Evolutionary conservation across 1,140 invertebrate species (phyloP).

Genomic region (Oscheius sp.): DNA sequence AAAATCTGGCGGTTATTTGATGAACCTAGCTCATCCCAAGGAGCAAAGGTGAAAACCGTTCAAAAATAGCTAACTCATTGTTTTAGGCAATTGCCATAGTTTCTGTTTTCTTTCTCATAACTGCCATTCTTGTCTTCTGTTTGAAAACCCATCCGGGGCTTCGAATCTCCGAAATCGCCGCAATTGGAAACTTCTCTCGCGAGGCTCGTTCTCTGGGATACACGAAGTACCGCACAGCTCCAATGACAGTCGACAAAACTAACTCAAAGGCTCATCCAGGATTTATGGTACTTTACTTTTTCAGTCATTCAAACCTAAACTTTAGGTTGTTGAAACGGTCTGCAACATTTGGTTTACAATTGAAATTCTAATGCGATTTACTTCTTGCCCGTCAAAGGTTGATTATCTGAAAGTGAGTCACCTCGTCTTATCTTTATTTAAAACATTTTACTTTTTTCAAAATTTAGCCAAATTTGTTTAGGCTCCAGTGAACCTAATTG

Average conservation of each 20-base stretch:
- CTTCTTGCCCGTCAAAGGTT: conserved; percentile 75
- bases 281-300: conserved; percentile 47
- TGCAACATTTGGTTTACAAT: conserved; percentile 96
- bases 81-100: conserved; percentile 89
- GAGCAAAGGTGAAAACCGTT: conserved; percentile 75
- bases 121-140: conserved; percentile 93
- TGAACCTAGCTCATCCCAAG: conserved; percentile 80
- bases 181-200: conserved; percentile 23
- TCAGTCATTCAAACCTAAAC: conserved; percentile 58
- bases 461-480: conserved; percentile 50
- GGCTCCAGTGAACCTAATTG: conserved; percentile 83
- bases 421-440: too few relatives aligned
- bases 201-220: conserved; percentile 21
- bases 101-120: conserved; percentile 96
- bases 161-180: conserved; percentile 69
- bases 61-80: not conserved
- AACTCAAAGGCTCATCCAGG: conserved; percentile 59
- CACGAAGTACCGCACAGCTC: conserved; percentile 53
- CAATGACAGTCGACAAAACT: conserved; percentile 53
- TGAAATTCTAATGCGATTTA: conserved; percentile 76
- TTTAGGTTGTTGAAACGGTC: conserved; percentile 86
- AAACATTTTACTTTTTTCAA: not conserved
- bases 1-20: conserved; percentile 86
- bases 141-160: conserved; percentile 87
- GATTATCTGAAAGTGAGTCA: conserved; percentile 73